Evolutionary conservation across 2,113 vertebrate species (phyloP).

Genomic region (Nothobranchius kuhntae): DNA sequence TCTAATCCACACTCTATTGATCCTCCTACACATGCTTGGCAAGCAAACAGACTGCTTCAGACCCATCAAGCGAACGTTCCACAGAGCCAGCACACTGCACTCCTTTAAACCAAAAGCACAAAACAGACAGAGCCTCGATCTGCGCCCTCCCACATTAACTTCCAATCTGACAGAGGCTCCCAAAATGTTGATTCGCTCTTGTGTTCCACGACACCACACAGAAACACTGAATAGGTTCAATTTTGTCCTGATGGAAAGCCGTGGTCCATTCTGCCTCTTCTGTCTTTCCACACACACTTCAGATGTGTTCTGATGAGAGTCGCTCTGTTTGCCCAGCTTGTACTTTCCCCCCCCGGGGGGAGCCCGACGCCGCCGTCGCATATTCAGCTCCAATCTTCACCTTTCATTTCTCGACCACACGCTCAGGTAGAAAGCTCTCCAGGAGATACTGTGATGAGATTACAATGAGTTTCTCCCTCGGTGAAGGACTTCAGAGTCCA

Average conservation of each 20-base stretch:
- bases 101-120: conserved; percentile 43
- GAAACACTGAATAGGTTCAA: conserved; percentile 46
- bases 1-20: conserved; percentile 65
- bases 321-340: conserved; percentile 59
- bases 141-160: conserved; percentile 53
- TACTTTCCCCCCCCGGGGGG: conserved; percentile 50
- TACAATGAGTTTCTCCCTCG: conserved; percentile 74
- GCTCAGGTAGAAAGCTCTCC: conserved; percentile 71
- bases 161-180: conserved; percentile 43
- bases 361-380: conserved; percentile 38
- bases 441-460: conserved; percentile 73
- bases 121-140: conserved; percentile 47
- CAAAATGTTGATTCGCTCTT: conserved; percentile 44
- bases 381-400: conserved; percentile 70
- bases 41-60: conserved; percentile 54
- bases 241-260: conserved; percentile 60
- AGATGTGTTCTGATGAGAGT: conserved; percentile 65
- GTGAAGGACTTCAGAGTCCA: conserved; percentile 72
- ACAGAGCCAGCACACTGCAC: conserved; percentile 48
- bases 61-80: conserved; percentile 61
- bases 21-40: conserved; percentile 66
- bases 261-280: conserved; percentile 42
- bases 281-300: conserved; percentile 50
- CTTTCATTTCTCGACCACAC: conserved; percentile 71
- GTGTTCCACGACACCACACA: conserved; percentile 35